Evolutionary conservation across 2,113 vertebrate genomes (phyloP), one percentile per base, ranked within the genome.

Genomic region (Gymnarchus niloticus): DNA sequence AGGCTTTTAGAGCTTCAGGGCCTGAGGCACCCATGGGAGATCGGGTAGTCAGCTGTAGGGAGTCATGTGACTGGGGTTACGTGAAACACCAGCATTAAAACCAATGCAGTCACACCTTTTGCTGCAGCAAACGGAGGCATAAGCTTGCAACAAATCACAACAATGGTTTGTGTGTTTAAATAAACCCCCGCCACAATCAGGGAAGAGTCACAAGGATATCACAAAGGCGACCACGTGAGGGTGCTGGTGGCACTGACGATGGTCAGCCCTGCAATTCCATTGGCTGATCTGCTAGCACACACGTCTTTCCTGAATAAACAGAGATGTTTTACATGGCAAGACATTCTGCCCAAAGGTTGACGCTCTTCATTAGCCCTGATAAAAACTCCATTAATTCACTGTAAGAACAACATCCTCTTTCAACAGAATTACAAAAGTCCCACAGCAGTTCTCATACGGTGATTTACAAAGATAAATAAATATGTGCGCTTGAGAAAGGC

Each of bases 401-500:
- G 61, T 21, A 46, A 51, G 7, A 51, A 81, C 28, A 69, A 6
- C 59, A 5, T 2, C 14, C 0, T 73, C 14, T 21, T 14, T 37
- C 33, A 33, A 33, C 33, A 73, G 65, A 1, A 6, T 41, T 73
- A 9, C 33, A 37, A 17, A 73, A 41, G 65, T 69, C 28, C 14
- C 19, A 33, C 61, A 6, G 61, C 41, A 33, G 33, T 84, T 25
- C 41, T 46, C 56, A 25, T 25, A 73, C 44, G 57, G 44, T n/a
- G 57, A 65, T 44, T 84, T 84, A 21, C 83, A 84, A n/a, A 73
- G 41, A 33, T 12, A 73, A 73, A 41, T 41, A 73, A 37, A 73
- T 2, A 73, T 12, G 65, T 76, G 19, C 10, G 61, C 56, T 21
- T 23, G 61, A 52, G 61, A 52, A 59, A 28, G 49, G 57, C 2